Percentiles rank a stretch among this genome's conserved stretches.
Evolutionary conservation across 2,113 vertebrate genomes (phyloP).

Genomic region (Malurus elegans): DNA sequence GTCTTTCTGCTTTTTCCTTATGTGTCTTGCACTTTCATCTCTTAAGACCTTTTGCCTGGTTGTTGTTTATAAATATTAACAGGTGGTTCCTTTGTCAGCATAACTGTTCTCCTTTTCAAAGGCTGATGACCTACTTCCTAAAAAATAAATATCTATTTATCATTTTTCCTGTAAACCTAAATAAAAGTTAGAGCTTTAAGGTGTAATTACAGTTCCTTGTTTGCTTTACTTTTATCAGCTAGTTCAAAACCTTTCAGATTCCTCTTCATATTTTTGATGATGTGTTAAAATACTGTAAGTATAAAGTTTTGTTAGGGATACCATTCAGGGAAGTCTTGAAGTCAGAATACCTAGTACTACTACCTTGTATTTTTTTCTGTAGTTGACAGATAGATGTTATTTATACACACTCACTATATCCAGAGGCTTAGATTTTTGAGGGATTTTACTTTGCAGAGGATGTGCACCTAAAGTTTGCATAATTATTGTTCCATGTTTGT

Average conservation of each 20-base stretch:
- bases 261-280: neutral
- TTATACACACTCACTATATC: neutral
- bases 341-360: neutral
- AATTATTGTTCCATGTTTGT: neutral
- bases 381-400: neutral
- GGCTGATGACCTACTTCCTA: neutral
- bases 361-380: neutral
- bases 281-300: neutral
- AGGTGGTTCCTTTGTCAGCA: neutral
- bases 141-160: neutral
- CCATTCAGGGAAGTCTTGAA: neutral
- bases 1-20: neutral
- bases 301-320: neutral
- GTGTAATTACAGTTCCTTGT: neutral
- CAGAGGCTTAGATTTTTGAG: neutral
- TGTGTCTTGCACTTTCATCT: neutral
- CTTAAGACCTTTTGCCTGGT: neutral
- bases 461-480: neutral
- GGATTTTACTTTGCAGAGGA: neutral
- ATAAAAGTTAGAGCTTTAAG: neutral
- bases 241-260: neutral
- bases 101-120: neutral
- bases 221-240: neutral
- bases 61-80: neutral
- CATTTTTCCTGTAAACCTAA: neutral